Conservation (phyloP, 2,888 invertebrate species). For the Sinodicranocentrus sp. region DNA sequence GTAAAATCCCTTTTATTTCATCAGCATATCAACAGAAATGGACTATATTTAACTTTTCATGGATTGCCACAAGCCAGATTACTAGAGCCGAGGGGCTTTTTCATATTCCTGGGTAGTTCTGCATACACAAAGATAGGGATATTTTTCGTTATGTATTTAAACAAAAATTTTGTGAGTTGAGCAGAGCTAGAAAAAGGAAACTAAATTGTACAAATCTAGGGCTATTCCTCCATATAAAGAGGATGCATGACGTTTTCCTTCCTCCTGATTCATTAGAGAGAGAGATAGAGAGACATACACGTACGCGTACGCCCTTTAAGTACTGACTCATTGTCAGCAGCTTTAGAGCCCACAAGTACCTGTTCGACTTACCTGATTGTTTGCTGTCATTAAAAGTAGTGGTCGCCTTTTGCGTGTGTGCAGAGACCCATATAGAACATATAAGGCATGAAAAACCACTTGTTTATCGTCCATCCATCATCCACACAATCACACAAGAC, state of each 20-base stretch:
- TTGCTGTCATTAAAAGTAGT: neutral
- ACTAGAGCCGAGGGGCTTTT: neutral
- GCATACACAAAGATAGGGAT: too few relatives aligned
- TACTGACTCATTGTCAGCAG: slow-evolving; percentile 29
- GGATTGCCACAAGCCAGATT: neutral
- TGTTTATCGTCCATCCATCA: too few relatives aligned
- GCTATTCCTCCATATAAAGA: neutral
- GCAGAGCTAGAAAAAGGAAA: neutral
- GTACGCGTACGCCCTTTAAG: neutral
- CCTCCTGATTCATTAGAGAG: neutral
- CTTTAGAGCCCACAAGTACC: slow-evolving; percentile 6
- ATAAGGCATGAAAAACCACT: too few relatives aligned
- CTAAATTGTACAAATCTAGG: neutral
- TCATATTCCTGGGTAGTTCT: neutral
- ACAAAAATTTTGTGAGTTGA: neutral
- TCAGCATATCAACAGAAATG: neutral
- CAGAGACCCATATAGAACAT: too few relatives aligned
- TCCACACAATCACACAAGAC: neutral
- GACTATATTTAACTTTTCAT: neutral
- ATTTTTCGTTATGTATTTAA: neutral
- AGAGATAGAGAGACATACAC: neutral
- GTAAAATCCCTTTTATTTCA: neutral
- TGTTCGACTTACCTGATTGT: slow-evolving; percentile 44
- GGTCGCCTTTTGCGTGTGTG: neutral
- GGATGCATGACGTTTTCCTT: neutral